phyloP scores from a whole-genome alignment of 2,113 vertebrate genomes.

The Seriola aureovittata region DNA sequence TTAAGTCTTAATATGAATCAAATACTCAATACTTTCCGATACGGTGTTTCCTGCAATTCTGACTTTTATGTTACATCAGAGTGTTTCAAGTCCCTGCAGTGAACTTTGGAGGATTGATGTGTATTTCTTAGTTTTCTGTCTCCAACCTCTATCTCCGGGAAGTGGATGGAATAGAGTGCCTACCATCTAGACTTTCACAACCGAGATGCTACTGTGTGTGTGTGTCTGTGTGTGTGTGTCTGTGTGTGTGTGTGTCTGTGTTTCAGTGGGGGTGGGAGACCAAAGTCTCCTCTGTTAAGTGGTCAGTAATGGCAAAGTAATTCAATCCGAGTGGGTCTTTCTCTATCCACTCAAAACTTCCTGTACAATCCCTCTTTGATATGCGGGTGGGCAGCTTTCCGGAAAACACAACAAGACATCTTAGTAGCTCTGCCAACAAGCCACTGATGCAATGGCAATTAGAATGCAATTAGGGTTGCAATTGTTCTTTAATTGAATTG shows the following conservation, averaged over 20 bases:
- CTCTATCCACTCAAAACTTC: slow-evolving; percentile 80
- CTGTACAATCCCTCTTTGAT: slow-evolving; percentile 72
- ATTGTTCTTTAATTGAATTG: slow-evolving; percentile 72
- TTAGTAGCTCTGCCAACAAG: slow-evolving; percentile 66
- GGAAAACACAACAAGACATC: slow-evolving; percentile 71
- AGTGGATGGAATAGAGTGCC: slow-evolving; percentile 71
- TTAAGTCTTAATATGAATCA: slow-evolving; percentile 38
- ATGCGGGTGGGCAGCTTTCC: slow-evolving; percentile 68
- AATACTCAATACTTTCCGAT: slow-evolving; percentile 7
- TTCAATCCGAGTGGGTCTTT: slow-evolving; percentile 78
- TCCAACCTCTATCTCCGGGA: slow-evolving; percentile 65
- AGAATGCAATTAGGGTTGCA: slow-evolving; percentile 52
- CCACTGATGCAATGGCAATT: slow-evolving; percentile 68
- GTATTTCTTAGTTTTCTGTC: slow-evolving; percentile 64
- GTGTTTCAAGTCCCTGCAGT: slow-evolving; percentile 36
- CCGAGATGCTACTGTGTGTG: slow-evolving; percentile 56
- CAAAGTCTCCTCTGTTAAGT: slow-evolving; percentile 77
- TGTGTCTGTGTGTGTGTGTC: slow-evolving; percentile 16
- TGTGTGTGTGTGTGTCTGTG: not conserved
- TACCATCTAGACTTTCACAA: slow-evolving; percentile 71
- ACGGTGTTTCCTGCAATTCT: slow-evolving; percentile 40
- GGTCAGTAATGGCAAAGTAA: slow-evolving; percentile 82
- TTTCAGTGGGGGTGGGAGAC: slow-evolving; percentile 4
- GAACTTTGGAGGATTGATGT: slow-evolving; percentile 37
- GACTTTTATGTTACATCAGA: slow-evolving; percentile 58